Evolutionary conservation across 2,113 vertebrate genomes (phyloP), one percentile per base, ranked within the genome.

Genomic region (Puma concolor): DNA sequence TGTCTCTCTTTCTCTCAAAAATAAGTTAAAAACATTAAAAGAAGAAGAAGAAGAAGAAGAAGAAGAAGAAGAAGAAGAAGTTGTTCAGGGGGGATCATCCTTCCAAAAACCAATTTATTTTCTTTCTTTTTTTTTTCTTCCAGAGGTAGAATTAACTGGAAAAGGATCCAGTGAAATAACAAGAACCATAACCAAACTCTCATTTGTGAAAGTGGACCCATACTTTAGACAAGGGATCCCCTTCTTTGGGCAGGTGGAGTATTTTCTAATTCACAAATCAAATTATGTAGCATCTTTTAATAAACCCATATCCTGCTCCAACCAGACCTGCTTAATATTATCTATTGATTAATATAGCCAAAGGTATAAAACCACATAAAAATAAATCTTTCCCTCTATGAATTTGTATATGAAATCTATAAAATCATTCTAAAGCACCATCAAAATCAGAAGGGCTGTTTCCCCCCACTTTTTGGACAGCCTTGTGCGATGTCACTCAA

Each of bases 201-300:
- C n/a, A 17, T 99, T 99, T 96, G 98, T 98, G 52, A 72, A 98
- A 21, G 66, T 98, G 96, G 99, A 99, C 36, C 36, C 97, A 23
- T 14, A 97, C 7, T 98, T 98, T 60, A 98, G 98, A 97, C 97
- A 81, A 57, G 99, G 99, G 4, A 98, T 99, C 69, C 99, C 99
- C 15, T 97, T 99, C 87, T 97, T 93, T 15, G 99, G 98, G 10
- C 98, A 82, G 98, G 99, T 99, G 91, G 52, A 97, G 91, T 96
- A 77, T 23, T 95, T 96, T 97, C 44, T 19, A 85, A 0, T 83
- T 95, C 72, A 64, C 27, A 80, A 12, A 52, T 80, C 41, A 94
- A 83, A 31, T 6, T 41, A 4, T 6, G 23, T 84, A 29, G 14
- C 67, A 31, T 76, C 33, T 57, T 64, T 44, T n/a, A 48, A 83